Evolutionary conservation across 2,113 vertebrate genomes (phyloP).

Genomic region (Vidua chalybeata): DNA sequence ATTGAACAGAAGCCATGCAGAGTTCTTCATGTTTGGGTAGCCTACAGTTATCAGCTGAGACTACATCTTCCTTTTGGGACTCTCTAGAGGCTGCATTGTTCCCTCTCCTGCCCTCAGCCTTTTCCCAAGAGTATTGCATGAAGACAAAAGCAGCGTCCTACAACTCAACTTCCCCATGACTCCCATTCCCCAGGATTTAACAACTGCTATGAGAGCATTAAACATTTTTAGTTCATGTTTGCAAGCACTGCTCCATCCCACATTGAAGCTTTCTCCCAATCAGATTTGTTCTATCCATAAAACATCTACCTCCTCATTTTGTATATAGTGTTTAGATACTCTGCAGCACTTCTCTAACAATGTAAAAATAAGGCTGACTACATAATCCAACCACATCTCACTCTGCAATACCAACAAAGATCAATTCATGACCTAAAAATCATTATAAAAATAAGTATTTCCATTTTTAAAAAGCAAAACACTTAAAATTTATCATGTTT

Average conservation of each 20-base stretch:
- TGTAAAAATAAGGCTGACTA: background rate
- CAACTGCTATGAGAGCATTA: background rate
- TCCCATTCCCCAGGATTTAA: background rate
- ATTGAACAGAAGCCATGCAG: background rate
- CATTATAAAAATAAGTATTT: background rate
- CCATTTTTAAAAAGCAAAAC: background rate
- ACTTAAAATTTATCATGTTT: background rate
- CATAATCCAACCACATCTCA: background rate
- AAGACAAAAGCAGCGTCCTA: background rate
- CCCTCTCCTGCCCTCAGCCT: background rate
- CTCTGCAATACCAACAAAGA: background rate
- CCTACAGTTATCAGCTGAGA: background rate
- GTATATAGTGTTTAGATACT: background rate
- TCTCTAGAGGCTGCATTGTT: background rate
- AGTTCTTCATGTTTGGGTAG: background rate
- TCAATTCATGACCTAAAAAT: background rate
- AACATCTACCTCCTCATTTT: background rate
- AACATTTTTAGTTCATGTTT: background rate
- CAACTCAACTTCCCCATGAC: background rate
- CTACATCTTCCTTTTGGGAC: background rate
- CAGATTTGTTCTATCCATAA: background rate
- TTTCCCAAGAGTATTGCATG: background rate
- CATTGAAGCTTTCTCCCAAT: background rate
- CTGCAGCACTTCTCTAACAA: background rate
- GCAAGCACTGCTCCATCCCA: background rate